A percentile compares a stretch with the other conserved stretches of the same genome.
Evolutionary conservation across 2,797 vertebrate species (phyloP).

Genomic region (Holocentrus rufus): DNA sequence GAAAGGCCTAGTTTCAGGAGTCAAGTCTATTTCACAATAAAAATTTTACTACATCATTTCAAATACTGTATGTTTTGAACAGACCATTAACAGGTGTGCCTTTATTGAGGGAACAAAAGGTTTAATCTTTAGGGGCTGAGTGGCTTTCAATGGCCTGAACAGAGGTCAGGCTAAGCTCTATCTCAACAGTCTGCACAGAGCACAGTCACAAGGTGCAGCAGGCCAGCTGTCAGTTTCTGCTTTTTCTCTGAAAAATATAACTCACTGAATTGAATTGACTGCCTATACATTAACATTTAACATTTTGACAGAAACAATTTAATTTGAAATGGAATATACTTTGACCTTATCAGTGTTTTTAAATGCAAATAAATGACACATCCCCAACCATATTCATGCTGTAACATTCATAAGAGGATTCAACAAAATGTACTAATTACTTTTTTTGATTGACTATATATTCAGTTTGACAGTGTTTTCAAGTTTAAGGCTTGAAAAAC

Average conservation of each 20-base stretch:
- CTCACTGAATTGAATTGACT: not conserved
- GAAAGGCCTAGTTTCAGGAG: conserved; percentile 79
- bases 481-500: too few species aligned
- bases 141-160: conserved; percentile 70
- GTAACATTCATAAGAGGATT: conserved; percentile 1
- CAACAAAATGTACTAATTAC: not conserved
- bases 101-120: conserved; percentile 82
- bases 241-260: not conserved
- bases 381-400: not conserved
- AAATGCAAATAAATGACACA: conserved; percentile 3
- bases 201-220: not conserved
- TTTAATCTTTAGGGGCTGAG: conserved; percentile 73
- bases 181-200: conserved; percentile 2
- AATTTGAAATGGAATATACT: conserved; percentile 23
- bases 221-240: not conserved
- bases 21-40: conserved; percentile 84
- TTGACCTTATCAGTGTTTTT: not conserved
- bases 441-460: not conserved
- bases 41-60: conserved; percentile 84
- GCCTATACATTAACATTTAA: not conserved
- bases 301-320: too few species aligned
- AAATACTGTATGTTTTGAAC: conserved; percentile 82
- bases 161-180: conserved; percentile 62
- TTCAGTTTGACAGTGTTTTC: conserved; percentile 20
- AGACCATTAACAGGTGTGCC: conserved; percentile 88